phyloP scores from a whole-genome alignment of 92 coral and sea anemone genomes.

The Zoanthus sociatus region DNA sequence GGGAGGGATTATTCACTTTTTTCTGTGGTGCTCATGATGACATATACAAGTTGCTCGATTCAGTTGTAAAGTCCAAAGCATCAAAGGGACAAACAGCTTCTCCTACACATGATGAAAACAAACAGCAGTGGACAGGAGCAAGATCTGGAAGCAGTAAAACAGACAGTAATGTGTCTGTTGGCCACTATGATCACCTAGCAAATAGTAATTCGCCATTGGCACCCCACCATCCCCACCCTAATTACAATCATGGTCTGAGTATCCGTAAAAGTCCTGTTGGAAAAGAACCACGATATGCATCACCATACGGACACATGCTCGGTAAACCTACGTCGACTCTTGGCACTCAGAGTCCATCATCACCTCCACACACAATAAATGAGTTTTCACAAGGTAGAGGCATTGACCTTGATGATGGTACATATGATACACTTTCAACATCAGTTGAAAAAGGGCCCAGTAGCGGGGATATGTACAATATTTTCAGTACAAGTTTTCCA shows the following conservation, averaged over 20 bases:
- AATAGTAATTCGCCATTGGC: conserved; percentile 51
- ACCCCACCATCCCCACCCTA: conserved; percentile 66
- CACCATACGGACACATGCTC: conserved; percentile 82
- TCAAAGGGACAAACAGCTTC: conserved; percentile 47
- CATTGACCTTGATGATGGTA: background rate
- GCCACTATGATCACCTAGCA: conserved; percentile 71
- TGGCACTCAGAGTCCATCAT: conserved; percentile 22
- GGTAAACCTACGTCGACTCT: conserved; percentile 50
- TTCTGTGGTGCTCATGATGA: conserved; percentile 90
- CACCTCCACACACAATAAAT: conserved; percentile 1
- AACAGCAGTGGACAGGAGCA: conserved; percentile 49
- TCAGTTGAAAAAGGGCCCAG: background rate
- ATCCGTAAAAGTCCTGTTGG: conserved; percentile 2
- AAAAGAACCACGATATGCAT: conserved; percentile 66
- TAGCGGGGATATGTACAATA: conserved; percentile 41
- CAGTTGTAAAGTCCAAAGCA: conserved; percentile 90
- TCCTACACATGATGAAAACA: conserved; percentile 26
- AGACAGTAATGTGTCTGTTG: conserved; percentile 3
- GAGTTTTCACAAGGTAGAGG: background rate
- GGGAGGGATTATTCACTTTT: conserved; percentile 92
- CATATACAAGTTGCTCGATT: conserved; percentile 88
- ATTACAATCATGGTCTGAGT: conserved; percentile 63
- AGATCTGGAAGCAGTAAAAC: conserved; percentile 2
- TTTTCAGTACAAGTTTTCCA: conserved; percentile 18
- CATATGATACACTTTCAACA: conserved; percentile 11